Conservation (phyloP, 2,888 invertebrate species). For the Saturnia pavonia region DNA sequence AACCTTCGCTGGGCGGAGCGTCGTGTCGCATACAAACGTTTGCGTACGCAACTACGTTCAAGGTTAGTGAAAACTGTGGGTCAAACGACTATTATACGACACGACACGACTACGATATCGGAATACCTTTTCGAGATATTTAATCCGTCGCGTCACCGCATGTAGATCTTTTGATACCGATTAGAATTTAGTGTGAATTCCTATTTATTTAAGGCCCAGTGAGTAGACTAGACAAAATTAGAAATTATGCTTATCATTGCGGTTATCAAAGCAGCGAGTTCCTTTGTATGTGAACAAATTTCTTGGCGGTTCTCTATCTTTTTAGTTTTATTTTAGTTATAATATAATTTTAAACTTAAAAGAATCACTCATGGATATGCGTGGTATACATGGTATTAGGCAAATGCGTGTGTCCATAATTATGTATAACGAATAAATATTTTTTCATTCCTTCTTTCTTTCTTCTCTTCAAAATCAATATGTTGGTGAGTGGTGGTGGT, state of each 20-base stretch:
- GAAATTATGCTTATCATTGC: too few species aligned
- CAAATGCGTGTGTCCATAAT: too few species aligned
- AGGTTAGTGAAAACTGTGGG: conserved; percentile 39
- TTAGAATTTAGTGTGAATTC: neutral
- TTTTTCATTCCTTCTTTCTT: too few species aligned
- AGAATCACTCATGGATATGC: too few species aligned
- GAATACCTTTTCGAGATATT: neutral
- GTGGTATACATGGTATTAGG: too few species aligned
- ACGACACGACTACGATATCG: conserved; percentile 19
- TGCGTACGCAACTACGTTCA: conserved; percentile 34
- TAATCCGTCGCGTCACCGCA: neutral
- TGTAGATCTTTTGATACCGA: neutral
- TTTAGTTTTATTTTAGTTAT: too few species aligned
- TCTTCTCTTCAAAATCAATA: too few species aligned
- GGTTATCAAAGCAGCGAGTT: neutral
- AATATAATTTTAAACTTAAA: too few species aligned
- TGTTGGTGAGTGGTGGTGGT: too few species aligned
- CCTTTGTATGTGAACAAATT: neutral
- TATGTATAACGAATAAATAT: too few species aligned
- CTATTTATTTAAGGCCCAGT: neutral
- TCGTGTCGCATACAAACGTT: conserved; percentile 31
- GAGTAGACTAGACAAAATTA: neutral
- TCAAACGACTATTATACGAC: conserved; percentile 32
- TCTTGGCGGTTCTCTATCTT: neutral
- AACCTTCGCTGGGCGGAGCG: conserved; percentile 30